Percentiles rank a stretch among this genome's conserved stretches.
Conservation (phyloP, 2,113 vertebrate species). For the Trogon surrucura region DNA sequence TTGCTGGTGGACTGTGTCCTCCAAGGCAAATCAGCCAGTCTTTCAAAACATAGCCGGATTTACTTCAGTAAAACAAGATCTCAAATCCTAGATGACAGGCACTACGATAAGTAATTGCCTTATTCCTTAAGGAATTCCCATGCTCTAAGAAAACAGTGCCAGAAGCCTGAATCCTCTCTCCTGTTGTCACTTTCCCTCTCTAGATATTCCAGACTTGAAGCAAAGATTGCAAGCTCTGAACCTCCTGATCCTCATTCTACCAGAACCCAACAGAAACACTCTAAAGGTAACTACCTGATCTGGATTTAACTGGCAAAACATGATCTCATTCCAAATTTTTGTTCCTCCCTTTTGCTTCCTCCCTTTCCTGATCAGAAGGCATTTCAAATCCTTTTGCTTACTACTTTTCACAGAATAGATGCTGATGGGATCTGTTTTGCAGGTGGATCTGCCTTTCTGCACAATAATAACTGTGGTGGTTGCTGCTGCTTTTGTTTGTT, state of each 20-base stretch:
- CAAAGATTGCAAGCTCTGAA: constrained; percentile 90
- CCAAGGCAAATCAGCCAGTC: neutral
- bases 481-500: neutral
- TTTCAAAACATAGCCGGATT: neutral
- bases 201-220: constrained; percentile 86
- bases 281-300: constrained; percentile 80
- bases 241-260: constrained; percentile 87
- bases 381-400: neutral
- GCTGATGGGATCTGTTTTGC: neutral
- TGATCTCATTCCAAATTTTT: neutral
- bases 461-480: neutral
- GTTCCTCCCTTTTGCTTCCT: neutral
- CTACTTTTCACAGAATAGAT: neutral
- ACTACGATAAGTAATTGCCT: neutral
- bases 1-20: neutral
- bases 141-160: neutral
- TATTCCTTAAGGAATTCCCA: neutral
- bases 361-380: neutral
- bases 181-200: neutral
- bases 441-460: neutral
- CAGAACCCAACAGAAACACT: constrained; percentile 89
- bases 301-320: neutral
- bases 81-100: neutral
- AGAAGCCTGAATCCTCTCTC: neutral
- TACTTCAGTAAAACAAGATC: neutral